These are phyloP conservation scores for Eugnorisma glareosa DNA, from an alignment of 2,888 invertebrate genomes.

Conservation along the genomic window DNA sequence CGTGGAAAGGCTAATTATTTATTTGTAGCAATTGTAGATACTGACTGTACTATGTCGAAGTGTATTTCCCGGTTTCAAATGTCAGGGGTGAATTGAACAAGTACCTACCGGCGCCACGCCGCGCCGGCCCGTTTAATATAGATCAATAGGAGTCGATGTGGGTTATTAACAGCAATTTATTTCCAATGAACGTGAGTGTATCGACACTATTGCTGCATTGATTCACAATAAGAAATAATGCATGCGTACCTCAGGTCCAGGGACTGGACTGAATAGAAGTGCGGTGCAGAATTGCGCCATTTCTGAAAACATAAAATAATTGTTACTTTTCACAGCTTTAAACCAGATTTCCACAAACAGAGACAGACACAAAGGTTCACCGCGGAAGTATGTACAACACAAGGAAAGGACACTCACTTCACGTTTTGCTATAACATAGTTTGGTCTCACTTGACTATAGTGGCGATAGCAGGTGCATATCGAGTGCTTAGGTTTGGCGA, in stretches of 20 bases:
- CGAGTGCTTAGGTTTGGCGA: conserved; percentile 71
- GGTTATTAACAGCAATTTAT: conserved; percentile 84
- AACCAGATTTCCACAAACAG: conserved; percentile 35
- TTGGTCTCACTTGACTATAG: conserved; percentile 88
- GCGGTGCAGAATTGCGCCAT: conserved; percentile 88
- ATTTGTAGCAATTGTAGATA: conserved; percentile 12
- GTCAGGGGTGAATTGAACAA: conserved; percentile 81
- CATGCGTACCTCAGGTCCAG: conserved; percentile 85
- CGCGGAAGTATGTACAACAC: conserved; percentile 53
- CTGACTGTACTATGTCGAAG: conserved; percentile 16
- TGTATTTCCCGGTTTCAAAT: conserved; percentile 67
- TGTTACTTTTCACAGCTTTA: conserved; percentile 1
- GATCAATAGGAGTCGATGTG: conserved; percentile 86
- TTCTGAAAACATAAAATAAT: conserved; percentile 81
- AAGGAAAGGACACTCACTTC: conserved; percentile 83
- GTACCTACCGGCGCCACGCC: too few relatives aligned
- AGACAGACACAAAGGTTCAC: conserved; percentile 53
- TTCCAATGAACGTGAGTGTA: conserved; percentile 72
- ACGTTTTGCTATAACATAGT: conserved; percentile 84
- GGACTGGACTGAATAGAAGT: conserved; percentile 86
- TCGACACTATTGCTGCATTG: conserved; percentile 69
- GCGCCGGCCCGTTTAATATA: conserved; percentile 80
- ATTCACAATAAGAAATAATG: conserved; percentile 61
- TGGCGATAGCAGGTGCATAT: conserved; percentile 78
- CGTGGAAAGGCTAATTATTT: conserved; percentile 29